These are phyloP conservation scores for Bombylius discolor DNA, from an alignment of 2,888 invertebrate genomes.

Conservation along the genomic window DNA sequence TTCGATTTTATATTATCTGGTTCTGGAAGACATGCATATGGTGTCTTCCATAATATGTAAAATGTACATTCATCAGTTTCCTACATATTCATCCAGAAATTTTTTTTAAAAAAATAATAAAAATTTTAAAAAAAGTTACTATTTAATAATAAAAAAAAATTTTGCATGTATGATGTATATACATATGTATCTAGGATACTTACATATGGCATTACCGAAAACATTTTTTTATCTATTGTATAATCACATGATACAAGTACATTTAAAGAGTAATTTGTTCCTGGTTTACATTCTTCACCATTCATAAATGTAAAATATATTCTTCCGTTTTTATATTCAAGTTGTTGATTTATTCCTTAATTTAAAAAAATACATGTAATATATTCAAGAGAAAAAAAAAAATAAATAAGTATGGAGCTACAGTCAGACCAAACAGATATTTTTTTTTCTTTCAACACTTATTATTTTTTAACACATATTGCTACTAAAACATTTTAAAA, in stretches of 20 bases:
- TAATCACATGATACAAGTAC: constrained; percentile 32
- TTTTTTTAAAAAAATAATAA: neutral
- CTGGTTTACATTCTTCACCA: constrained; percentile 28
- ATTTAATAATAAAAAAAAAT: too few relatives aligned
- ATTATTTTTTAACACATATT: too few relatives aligned
- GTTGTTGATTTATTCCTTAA: constrained; percentile 27
- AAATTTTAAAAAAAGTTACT: too few relatives aligned
- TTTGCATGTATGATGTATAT: too few relatives aligned
- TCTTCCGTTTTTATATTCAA: constrained; percentile 27
- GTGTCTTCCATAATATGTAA: constrained; percentile 28
- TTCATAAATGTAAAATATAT: constrained; percentile 28
- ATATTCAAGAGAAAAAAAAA: too few relatives aligned
- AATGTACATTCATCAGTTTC: constrained; percentile 25
- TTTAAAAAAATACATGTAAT: neutral
- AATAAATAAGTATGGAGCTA: neutral
- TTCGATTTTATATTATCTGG: constrained; percentile 25
- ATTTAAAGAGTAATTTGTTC: constrained; percentile 22
- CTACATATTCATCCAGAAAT: constrained; percentile 16
- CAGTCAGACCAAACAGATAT: neutral
- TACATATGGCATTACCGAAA: constrained; percentile 27
- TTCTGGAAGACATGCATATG: constrained; percentile 29
- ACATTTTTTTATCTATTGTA: constrained; percentile 23
- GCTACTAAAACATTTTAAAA: too few relatives aligned
- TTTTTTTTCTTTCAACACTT: neutral
- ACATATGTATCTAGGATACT: constrained; percentile 7